These are phyloP conservation scores for Zaprionus vittiger DNA, from an alignment of 1,140 invertebrate genomes.

Conservation along the genomic window DNA sequence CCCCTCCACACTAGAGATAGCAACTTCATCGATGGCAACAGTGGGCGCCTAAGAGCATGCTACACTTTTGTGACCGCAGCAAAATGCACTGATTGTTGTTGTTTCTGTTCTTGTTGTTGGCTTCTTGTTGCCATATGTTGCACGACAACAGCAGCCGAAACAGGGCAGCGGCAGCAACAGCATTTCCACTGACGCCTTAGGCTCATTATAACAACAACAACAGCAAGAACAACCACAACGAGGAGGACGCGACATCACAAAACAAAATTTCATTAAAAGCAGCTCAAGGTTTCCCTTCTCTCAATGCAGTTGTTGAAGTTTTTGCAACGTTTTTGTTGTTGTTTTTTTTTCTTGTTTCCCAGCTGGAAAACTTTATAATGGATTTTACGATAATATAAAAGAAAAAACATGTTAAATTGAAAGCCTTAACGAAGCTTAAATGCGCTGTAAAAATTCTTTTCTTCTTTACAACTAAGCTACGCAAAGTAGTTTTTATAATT, in stretches of 20 bases:
- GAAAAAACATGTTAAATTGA: conserved; percentile 30
- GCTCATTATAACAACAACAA: conserved; percentile 62
- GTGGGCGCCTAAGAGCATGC: conserved; percentile 32
- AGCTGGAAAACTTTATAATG: conserved; percentile 70
- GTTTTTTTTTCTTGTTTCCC: conserved; percentile 30
- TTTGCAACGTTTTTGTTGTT: conserved; percentile 35
- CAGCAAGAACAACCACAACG: neutral
- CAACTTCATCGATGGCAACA: conserved; percentile 35
- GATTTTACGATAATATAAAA: conserved; percentile 53
- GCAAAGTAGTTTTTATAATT: neutral
- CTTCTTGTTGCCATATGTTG: conserved; percentile 65
- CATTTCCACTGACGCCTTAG: conserved; percentile 58
- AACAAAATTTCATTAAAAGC: conserved; percentile 73
- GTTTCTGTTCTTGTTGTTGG: conserved; percentile 26
- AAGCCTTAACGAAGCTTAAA: conserved; percentile 33
- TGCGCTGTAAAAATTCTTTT: conserved; percentile 20
- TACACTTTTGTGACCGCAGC: conserved; percentile 34
- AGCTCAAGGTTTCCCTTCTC: conserved; percentile 63
- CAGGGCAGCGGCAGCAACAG: conserved; percentile 25
- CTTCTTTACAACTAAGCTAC: neutral
- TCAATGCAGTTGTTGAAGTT: conserved; percentile 68
- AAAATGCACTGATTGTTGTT: conserved; percentile 44
- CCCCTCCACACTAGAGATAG: neutral
- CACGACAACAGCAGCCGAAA: conserved; percentile 45
- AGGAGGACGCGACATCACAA: conserved; percentile 29